A percentile compares a stretch with the other conserved stretches of the same genome.
Evolutionary conservation across 2,797 vertebrate genomes (phyloP).

Genomic region (Calcarius lapponicus): DNA sequence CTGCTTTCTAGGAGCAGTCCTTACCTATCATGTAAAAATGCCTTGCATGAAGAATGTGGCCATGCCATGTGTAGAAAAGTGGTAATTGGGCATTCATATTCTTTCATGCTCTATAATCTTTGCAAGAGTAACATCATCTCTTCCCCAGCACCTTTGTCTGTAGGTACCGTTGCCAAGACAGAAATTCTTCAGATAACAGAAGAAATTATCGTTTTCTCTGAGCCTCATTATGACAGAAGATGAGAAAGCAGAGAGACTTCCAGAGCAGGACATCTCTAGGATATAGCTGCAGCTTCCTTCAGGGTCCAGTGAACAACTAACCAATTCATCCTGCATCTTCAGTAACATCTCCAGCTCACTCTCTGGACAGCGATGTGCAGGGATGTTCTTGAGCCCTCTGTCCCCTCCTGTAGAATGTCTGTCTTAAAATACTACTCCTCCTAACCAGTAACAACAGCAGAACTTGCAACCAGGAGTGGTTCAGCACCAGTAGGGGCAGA

Average conservation of each 20-base stretch:
- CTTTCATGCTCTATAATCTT: not conserved
- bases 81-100: accelerated
- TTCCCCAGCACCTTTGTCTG: not conserved
- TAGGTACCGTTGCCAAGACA: not conserved
- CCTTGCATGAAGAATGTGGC: not conserved
- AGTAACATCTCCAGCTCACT: not conserved
- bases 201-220: not conserved
- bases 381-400: not conserved
- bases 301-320: not conserved
- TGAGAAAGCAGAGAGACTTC: not conserved
- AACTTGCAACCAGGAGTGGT: not conserved
- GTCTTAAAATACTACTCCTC: not conserved
- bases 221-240: not conserved
- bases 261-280: not conserved
- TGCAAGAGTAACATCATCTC: not conserved
- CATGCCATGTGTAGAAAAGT: not conserved
- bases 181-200: not conserved
- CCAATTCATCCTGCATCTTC: accelerated
- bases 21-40: not conserved
- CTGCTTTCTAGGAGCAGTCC: not conserved
- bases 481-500: not conserved
- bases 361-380: not conserved
- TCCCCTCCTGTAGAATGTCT: not conserved
- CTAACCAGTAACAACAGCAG: not conserved
- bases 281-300: not conserved